Evolutionary conservation across 2,888 invertebrate species (phyloP).

Genomic region (Mycalesis mineus): DNA sequence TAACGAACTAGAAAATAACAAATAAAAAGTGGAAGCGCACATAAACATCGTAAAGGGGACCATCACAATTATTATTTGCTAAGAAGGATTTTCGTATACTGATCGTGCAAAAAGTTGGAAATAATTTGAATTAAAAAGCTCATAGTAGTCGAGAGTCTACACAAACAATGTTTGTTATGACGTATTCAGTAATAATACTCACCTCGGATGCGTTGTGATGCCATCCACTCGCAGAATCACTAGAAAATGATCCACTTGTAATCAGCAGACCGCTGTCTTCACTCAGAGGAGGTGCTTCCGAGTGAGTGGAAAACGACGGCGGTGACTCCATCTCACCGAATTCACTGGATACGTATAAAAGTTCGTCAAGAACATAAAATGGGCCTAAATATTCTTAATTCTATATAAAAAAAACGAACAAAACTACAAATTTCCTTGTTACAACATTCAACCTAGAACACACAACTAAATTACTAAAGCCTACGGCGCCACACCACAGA

Average conservation of each 20-base stretch:
- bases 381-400: constrained; percentile 38
- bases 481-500: constrained; percentile 16
- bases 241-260: constrained; percentile 86
- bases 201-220: constrained; percentile 84
- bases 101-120: constrained; percentile 15
- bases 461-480: background rate
- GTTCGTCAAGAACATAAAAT: constrained; percentile 45
- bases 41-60: no score
- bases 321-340: constrained; percentile 84
- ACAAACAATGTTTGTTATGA: constrained; percentile 12
- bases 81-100: background rate
- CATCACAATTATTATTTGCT: background rate
- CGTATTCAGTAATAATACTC: constrained; percentile 35
- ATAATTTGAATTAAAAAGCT: constrained; percentile 9
- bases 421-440: constrained; percentile 36
- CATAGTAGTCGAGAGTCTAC: constrained; percentile 7
- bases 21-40: no score
- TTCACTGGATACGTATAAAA: constrained; percentile 37
- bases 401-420: constrained; percentile 38
- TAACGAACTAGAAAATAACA: no score
- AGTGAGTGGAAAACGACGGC: constrained; percentile 85
- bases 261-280: constrained; percentile 86
- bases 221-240: constrained; percentile 83
- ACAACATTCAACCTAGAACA: constrained; percentile 31
- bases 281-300: constrained; percentile 84